phyloP scores from a whole-genome alignment of 2,113 vertebrate species.

The Alces alces region DNA sequence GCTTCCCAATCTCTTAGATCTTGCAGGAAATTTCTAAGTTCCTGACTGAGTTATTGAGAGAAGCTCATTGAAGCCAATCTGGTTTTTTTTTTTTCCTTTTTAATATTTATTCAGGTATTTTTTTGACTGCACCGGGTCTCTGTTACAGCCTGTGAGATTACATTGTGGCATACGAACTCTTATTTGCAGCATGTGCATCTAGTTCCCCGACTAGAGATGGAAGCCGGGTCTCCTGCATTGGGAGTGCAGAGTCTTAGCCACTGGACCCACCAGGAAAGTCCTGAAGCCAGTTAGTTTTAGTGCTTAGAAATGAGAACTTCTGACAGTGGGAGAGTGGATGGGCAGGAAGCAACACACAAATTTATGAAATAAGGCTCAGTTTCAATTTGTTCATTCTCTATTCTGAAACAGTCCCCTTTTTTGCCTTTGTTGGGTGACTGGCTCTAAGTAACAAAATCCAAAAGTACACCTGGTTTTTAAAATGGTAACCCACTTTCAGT shows the following conservation, averaged over 20 bases:
- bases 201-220: not conserved
- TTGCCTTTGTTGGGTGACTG: not conserved
- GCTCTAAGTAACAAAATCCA: not conserved
- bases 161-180: not conserved
- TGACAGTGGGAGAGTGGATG: not conserved
- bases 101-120: not conserved
- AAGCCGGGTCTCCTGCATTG: not conserved
- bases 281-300: not conserved
- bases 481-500: not conserved
- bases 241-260: not conserved
- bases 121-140: not conserved
- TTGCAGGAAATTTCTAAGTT: conserved; percentile 4
- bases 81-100: not conserved
- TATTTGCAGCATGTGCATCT: not conserved
- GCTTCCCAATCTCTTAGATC: not conserved
- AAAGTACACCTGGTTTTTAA: not conserved
- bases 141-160: not conserved
- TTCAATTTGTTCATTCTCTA: not conserved
- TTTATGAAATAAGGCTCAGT: not conserved
- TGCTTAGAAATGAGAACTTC: not conserved
- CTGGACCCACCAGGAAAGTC: not conserved
- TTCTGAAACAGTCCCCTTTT: not conserved
- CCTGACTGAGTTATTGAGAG: not conserved
- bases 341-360: not conserved
- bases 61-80: not conserved